A percentile compares a stretch with the other conserved stretches of the same genome.
Conservation (phyloP, 1,140 invertebrate genomes). For the Charaxes varanes region DNA sequence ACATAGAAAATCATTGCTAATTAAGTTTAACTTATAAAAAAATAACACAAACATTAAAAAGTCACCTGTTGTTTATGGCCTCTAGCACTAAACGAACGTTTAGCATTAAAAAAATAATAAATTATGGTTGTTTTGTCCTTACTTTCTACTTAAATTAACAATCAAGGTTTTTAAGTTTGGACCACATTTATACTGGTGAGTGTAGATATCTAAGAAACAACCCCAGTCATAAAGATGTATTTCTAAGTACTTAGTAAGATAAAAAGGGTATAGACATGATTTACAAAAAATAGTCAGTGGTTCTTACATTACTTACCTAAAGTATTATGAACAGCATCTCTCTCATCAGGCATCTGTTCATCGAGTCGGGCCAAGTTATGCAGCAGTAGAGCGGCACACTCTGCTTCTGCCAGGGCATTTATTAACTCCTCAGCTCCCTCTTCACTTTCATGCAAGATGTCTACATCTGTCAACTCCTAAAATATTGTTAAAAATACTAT, state of each 20-base stretch:
- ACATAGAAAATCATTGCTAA: no score
- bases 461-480: constrained; percentile 96
- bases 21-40: no score
- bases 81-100: no score
- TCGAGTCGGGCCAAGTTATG: constrained; percentile 96
- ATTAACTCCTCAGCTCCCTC: constrained; percentile 87
- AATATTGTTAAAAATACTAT: constrained; percentile 15
- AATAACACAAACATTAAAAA: no score
- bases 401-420: constrained; percentile 88
- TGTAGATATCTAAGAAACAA: no score
- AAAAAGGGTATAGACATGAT: neutral
- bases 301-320: constrained; percentile 78
- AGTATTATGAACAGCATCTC: constrained; percentile 97
- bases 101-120: no score
- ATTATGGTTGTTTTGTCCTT: no score
- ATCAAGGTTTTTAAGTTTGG: no score
- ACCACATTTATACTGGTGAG: no score
- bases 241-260: constrained; percentile 5
- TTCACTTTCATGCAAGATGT: constrained; percentile 93
- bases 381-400: constrained; percentile 92
- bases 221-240: constrained; percentile 8
- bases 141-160: no score
- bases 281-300: neutral
- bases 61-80: no score
- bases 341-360: constrained; percentile 95